Evolutionary conservation across 2,113 vertebrate species (phyloP), one percentile per base, ranked within the genome.

Genomic region (Marcusenius ussheri): DNA sequence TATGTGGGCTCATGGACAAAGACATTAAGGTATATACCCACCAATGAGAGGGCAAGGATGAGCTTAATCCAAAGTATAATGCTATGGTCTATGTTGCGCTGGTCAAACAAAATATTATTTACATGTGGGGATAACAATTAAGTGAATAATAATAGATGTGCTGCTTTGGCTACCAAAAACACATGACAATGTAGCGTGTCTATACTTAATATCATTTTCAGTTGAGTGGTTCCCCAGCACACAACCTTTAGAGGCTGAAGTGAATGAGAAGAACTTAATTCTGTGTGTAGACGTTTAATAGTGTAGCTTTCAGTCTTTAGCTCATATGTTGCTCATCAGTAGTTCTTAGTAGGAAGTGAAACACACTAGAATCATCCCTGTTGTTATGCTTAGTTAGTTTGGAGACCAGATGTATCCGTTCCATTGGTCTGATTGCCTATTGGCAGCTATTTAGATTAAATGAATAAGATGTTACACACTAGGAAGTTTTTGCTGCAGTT

Each of bases 1-100:
- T 99, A 90, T 93, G 96, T 11, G 19, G 7, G 50, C 31, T 35
- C 46, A 49, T 7, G 66, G 66, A 39, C 19, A 45, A 31, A 88
- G 58, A 70, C 31, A 80, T 80, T 80, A 42, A 80, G 74, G 74
- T 80, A 42, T 80, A 42, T 15, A 80, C 74, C 70, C 74, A 80
- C 74, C 35, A 39, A 80, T 39, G 35, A 80, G 17, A 80, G 74
- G 35, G 35, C 74, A 80, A 80, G 74, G 35, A 80, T 80, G 31
- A 39, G 35, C 74, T 80, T 80, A 42, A 13, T 80, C 39, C 31
- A 42, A 80, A 31, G 74, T 80, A 42, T 35, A 80, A 80, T 80
- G 74, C 74, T 80, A 80, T 80, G 35, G 74, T 35, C 31, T 80
- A 39, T 35, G 35, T 35, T 80, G 35, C 17, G 74, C 35, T 80